A percentile compares a stretch with the other conserved stretches of the same genome.
Evolutionary conservation across 2,888 invertebrate genomes (phyloP).

Genomic region (Leptinotarsa tumamoca): DNA sequence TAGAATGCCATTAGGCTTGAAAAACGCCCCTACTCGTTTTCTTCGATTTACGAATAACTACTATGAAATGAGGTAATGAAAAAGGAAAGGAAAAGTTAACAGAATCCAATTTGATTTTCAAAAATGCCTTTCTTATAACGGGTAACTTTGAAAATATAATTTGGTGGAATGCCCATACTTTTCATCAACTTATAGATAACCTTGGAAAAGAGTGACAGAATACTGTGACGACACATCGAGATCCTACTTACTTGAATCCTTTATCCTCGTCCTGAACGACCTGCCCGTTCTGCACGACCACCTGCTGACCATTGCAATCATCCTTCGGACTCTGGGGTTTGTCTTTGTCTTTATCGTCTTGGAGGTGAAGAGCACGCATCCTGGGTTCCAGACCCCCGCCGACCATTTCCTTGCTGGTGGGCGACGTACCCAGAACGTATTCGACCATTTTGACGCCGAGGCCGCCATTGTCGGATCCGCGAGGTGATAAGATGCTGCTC

Average conservation of each 20-base stretch:
- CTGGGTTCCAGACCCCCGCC: conserved; percentile 71
- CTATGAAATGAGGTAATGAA: too few species aligned
- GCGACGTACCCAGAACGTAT: conserved; percentile 94
- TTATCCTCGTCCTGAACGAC: conserved; percentile 76
- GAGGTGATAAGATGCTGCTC: conserved; percentile 77
- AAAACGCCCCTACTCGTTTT: too few species aligned
- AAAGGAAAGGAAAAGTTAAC: too few species aligned
- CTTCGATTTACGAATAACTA: too few species aligned
- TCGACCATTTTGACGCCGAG: conserved; percentile 98
- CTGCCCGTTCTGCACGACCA: conserved; percentile 68
- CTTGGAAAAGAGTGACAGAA: neutral
- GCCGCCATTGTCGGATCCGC: conserved; percentile 85
- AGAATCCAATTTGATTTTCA: too few species aligned
- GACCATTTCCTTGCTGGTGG: conserved; percentile 78
- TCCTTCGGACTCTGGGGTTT: conserved; percentile 71
- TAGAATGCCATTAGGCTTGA: too few species aligned
- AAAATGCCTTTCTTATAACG: too few species aligned
- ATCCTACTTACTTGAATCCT: conserved; percentile 84
- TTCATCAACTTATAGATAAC: neutral
- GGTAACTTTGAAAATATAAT: too few species aligned
- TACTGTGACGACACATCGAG: too few species aligned
- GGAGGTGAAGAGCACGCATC: conserved; percentile 73
- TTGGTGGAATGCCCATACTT: too few species aligned
- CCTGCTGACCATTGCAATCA: conserved; percentile 43
- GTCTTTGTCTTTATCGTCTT: conserved; percentile 71